phyloP scores from a whole-genome alignment of 37 sponge, comb jelly and placozoan genomes.

The Hormiphora californensis region DNA sequence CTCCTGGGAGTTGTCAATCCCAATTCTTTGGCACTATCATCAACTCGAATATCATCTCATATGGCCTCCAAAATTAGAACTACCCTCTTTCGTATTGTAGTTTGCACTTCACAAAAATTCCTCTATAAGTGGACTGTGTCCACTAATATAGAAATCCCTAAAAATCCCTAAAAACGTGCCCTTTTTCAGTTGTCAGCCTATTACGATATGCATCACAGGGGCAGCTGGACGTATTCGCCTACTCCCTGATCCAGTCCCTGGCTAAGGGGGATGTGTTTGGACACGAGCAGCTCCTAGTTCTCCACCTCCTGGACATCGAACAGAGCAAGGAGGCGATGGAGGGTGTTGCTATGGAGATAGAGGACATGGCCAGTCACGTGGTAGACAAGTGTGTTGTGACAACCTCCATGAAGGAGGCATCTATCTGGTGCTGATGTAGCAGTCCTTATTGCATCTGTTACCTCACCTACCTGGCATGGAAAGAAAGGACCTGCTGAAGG shows the following conservation, averaged over 20 bases:
- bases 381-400: background rate
- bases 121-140: too few relatives aligned
- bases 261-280: constrained; percentile 20
- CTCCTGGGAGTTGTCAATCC: too few relatives aligned
- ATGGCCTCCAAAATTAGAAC: too few relatives aligned
- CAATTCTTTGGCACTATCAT: too few relatives aligned
- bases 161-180: too few relatives aligned
- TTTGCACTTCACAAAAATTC: too few relatives aligned
- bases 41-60: too few relatives aligned
- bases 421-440: background rate
- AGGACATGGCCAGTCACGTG: background rate
- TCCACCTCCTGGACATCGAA: constrained; percentile 5
- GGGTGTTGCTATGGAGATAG: background rate
- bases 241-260: background rate
- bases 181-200: too few relatives aligned
- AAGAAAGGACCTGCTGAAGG: constrained; percentile 87
- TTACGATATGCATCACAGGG: background rate
- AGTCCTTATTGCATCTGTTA: background rate
- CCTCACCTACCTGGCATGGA: constrained; percentile 83
- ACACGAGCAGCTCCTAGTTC: background rate
- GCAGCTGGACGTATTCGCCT: background rate
- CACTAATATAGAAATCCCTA: too few relatives aligned
- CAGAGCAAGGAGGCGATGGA: background rate
- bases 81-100: too few relatives aligned
- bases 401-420: background rate